Evolutionary conservation across 1,140 invertebrate species (phyloP), one percentile per base, ranked within the genome.

Genomic region (Centruroides sculpturatus): DNA sequence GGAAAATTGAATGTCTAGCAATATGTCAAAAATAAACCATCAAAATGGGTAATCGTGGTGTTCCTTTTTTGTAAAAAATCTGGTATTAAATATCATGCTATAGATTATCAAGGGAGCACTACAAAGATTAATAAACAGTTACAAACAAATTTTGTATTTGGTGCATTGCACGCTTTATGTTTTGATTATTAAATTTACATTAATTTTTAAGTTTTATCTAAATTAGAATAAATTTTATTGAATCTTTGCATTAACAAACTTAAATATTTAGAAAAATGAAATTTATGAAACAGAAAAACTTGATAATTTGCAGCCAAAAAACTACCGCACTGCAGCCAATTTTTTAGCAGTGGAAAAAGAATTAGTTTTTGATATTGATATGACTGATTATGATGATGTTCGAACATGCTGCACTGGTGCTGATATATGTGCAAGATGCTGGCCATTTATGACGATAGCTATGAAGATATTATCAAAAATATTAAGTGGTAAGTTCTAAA

Each of bases 351-450:
- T 80, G 3, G 82, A 89, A 70, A 87, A 91, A 73, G 97, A 99
- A 78, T 75, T 98, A 11, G 92, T 99, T 3, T 96, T 99, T 79
- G 97, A 99, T 84, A 99, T 99, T 70, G 96, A 99, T 81, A 89
- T 99, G 81, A 98, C 95, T 55, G 97, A 99, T 78, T 99, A 99
- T 77, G 95, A 99, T 81, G 91, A 96, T 71, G 84, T 99, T 3
- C 78, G 96, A 73, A 88, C 81, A 56, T 70, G 72, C 62, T 93
- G 90, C 69, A 82, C 82, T 55, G 92, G 87, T 50, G 85, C 92
- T 9, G 85, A 84, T 68, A 86, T 98, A 23, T 98, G 95, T 68
- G 50, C 64, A 35, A 95, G 92, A 73, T 99, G 97, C 74, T 99
- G 97, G 97, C 92, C 90, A 68, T 92, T 94, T 69, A 96, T 99